Evolutionary conservation across 2,888 invertebrate species (phyloP).

Genomic region (Nineta flava): DNA sequence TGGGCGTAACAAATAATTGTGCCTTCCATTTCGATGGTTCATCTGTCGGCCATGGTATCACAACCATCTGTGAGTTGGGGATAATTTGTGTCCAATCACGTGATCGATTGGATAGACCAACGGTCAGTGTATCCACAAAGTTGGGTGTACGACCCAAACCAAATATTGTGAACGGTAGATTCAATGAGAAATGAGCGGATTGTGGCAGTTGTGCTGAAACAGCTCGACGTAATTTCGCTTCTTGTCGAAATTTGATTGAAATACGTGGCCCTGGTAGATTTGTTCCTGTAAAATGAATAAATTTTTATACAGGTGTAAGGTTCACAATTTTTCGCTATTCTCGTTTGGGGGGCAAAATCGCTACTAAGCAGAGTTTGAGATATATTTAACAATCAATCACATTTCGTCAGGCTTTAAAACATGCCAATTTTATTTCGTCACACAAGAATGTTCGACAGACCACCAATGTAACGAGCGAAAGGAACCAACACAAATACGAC

Average conservation of each 20-base stretch:
- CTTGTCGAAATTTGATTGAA: constrained; percentile 52
- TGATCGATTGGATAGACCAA: constrained; percentile 55
- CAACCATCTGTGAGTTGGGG: constrained; percentile 94
- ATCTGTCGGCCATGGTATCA: constrained; percentile 71
- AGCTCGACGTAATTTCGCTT: constrained; percentile 64
- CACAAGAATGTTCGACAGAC: too few species aligned
- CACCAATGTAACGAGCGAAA: too few species aligned
- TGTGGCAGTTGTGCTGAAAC: constrained; percentile 80
- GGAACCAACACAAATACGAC: too few species aligned
- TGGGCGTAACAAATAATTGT: constrained; percentile 87
- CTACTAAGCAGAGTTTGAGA: too few species aligned
- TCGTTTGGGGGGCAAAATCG: too few species aligned
- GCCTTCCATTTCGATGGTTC: constrained; percentile 73
- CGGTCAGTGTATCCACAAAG: constrained; percentile 80
- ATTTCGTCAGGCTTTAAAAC: too few species aligned
- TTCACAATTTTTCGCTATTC: too few species aligned
- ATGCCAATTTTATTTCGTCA: too few species aligned
- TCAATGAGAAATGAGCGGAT: constrained; percentile 83
- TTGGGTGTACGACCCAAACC: constrained; percentile 97
- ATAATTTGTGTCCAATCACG: constrained; percentile 83
- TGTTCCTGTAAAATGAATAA: constrained; percentile 32
- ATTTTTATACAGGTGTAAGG: neutral
- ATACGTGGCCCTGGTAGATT: constrained; percentile 86
- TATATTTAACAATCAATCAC: too few species aligned
- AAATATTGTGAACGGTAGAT: constrained; percentile 88